Evolutionary conservation across 2,113 vertebrate genomes (phyloP).

Genomic region (Spizaetus ornatus): DNA sequence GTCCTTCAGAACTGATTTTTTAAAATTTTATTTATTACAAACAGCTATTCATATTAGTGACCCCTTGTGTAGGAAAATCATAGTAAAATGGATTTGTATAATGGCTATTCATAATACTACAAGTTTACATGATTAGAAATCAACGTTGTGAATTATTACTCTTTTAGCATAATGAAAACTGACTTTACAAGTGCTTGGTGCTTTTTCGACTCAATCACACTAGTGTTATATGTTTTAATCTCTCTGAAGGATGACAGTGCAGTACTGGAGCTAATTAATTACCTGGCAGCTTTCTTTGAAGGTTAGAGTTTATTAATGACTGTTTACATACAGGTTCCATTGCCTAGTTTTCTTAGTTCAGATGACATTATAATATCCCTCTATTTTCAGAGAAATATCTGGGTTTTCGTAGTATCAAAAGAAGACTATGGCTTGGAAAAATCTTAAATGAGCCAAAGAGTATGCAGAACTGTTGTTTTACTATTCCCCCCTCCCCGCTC

Average conservation of each 20-base stretch:
- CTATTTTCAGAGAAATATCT: constrained; percentile 11
- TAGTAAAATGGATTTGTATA: background rate
- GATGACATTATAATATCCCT: background rate
- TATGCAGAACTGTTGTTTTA: constrained; percentile 23
- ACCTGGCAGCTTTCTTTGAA: constrained; percentile 32
- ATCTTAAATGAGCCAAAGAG: background rate
- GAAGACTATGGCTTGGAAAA: constrained; percentile 39
- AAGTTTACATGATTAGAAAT: background rate
- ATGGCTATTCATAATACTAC: background rate
- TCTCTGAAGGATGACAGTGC: background rate
- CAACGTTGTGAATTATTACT: background rate
- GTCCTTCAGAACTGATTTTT: background rate
- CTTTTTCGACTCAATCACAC: background rate
- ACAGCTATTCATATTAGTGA: background rate
- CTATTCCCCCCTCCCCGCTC: background rate
- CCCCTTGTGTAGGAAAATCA: background rate
- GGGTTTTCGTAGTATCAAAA: background rate
- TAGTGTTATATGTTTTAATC: background rate
- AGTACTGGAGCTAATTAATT: constrained; percentile 13
- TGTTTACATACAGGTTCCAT: constrained; percentile 19
- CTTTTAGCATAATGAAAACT: background rate
- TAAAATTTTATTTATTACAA: background rate
- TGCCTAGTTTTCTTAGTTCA: background rate
- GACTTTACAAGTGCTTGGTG: background rate
- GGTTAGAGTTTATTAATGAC: background rate